Conservation (phyloP, 2,888 invertebrate genomes). For the Melanostoma mellinum region DNA sequence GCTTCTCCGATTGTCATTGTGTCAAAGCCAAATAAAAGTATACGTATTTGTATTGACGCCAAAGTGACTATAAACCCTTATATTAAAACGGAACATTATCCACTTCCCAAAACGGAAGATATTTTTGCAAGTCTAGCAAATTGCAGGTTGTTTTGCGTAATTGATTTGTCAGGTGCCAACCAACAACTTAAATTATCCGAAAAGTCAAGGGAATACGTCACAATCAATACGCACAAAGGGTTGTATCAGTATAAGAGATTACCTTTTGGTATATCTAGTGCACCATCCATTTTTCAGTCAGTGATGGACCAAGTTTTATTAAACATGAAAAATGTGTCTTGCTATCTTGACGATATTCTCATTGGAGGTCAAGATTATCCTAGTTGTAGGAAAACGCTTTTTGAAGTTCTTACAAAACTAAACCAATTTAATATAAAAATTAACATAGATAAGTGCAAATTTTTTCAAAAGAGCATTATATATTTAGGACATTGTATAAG, state of each 20-base stretch:
- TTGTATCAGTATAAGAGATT: constrained; percentile 57
- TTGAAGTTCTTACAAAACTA: constrained; percentile 2
- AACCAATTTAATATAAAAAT: constrained; percentile 10
- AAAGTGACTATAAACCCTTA: constrained; percentile 73
- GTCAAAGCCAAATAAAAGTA: constrained; percentile 71
- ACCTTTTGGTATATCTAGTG: constrained; percentile 62
- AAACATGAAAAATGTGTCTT: constrained; percentile 1
- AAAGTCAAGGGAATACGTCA: constrained; percentile 72
- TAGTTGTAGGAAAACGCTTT: not conserved
- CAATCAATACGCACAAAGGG: constrained; percentile 74
- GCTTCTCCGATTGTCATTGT: constrained; percentile 77
- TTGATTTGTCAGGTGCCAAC: constrained; percentile 74
- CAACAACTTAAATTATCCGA: constrained; percentile 71
- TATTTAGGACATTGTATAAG: constrained; percentile 22
- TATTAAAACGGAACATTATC: constrained; percentile 74
- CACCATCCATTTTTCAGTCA: constrained; percentile 57
- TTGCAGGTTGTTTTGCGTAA: constrained; percentile 66
- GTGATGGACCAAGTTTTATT: constrained; percentile 17
- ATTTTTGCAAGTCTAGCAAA: constrained; percentile 64
- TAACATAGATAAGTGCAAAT: constrained; percentile 8
- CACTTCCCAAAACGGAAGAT: constrained; percentile 62
- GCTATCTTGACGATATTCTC: constrained; percentile 14
- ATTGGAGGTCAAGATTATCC: not conserved
- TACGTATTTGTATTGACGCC: constrained; percentile 76
- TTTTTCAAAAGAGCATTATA: constrained; percentile 36